Base-by-base conservation (phyloP, 37 sponge, comb jelly and placozoan species). In the Bolinopsis microptera region DNA sequence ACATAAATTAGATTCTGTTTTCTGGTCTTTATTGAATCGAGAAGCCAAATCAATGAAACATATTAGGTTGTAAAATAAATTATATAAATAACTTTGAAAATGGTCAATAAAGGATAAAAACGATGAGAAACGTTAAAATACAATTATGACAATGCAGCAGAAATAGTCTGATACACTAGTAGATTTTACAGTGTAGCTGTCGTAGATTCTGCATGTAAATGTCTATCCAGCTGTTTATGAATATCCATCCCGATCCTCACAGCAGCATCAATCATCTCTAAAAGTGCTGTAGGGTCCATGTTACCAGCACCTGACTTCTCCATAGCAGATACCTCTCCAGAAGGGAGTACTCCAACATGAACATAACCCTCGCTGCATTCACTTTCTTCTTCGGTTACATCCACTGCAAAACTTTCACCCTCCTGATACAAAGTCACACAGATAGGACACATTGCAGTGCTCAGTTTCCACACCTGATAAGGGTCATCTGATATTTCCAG, bases 291-390 rank as follows among this genome's bases (percentile, higher is more conserved):
- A 5, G 90, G 90, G 18, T 86, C 90, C 41, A 86, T 39, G 22
- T 86, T 86, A 8, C 90, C 90, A 16, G 90, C 90, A 39, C 90
- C 90, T 86, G 90, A 86, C 30, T 86, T 86, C 90, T 86, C 90
- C 90, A 86, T 86, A 38, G 90, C 41, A 21, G 90, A 86, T 38
- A 86, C 61, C 27, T 86, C 90, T 1, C 90, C 90, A 5, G 41
- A 41, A 25, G 90, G 48, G 0, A 41, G 61, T 8, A 86, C 90
- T n/a, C 90, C 90, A 0, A 86, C 90, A 86, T 86, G 90, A 40
- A 86, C 61, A 40, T 41, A 40, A 1, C 90, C 90, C 2, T 24
- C 26, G 30, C 90, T 86, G 26, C 90, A 86, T n/a, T 39, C 90
- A 23, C n/a, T 38, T 26, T 86, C 90, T 86, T 86, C 90, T 41